A percentile compares a stretch with the other conserved stretches of the same genome.
phyloP scores from a whole-genome alignment of 2,888 invertebrate species.

The Synanthedon andrenaeformis region DNA sequence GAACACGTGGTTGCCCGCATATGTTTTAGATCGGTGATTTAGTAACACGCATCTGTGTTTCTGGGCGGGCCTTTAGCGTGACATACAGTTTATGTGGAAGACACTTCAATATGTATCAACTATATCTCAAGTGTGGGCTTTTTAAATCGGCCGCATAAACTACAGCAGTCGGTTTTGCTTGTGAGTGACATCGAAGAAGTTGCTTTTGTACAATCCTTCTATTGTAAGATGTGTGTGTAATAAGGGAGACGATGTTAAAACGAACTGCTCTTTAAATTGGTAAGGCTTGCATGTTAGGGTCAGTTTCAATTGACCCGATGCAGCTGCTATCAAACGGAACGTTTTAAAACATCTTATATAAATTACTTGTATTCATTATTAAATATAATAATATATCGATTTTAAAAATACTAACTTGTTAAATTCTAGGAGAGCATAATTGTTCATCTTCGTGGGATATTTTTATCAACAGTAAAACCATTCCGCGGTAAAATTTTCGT shows the following conservation, averaged over 20 bases:
- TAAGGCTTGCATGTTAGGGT: conserved; percentile 47
- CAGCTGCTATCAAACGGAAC: conserved; percentile 32
- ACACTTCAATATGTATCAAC: conserved; percentile 4
- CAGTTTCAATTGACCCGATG: conserved; percentile 57
- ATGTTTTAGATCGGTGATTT: conserved; percentile 26
- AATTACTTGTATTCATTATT: neutral
- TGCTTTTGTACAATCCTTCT: conserved; percentile 1
- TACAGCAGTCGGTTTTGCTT: conserved; percentile 8
- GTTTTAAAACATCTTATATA: neutral
- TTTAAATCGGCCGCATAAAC: conserved; percentile 19
- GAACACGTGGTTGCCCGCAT: conserved; percentile 61
- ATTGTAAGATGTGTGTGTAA: neutral
- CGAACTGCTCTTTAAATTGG: conserved; percentile 23
- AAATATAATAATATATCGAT: neutral
- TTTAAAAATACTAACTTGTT: too few relatives aligned
- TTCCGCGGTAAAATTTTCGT: too few relatives aligned
- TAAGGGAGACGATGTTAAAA: neutral
- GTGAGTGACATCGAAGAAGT: conserved; percentile 28
- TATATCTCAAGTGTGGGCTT: conserved; percentile 10
- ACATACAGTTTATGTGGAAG: conserved; percentile 9
- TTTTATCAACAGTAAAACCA: too few relatives aligned
- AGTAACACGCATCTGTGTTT: conserved; percentile 38
- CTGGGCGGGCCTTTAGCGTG: conserved; percentile 15
- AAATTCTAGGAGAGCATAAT: too few relatives aligned
- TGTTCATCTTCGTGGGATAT: too few relatives aligned